Evolutionary conservation across 2,797 vertebrate genomes (phyloP).

Genomic region (Channallabes apus): DNA sequence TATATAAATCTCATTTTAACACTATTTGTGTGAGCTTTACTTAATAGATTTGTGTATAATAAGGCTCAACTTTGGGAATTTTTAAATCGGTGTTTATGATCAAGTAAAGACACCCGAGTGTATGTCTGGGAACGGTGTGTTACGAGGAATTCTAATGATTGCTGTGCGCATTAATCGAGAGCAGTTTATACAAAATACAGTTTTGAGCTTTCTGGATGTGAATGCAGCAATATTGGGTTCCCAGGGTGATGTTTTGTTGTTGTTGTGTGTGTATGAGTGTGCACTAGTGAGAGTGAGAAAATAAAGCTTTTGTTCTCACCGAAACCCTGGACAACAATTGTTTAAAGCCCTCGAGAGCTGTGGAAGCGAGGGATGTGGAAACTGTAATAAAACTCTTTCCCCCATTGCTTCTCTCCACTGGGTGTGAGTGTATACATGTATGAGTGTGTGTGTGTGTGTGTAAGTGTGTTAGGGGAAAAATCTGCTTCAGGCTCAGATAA

Average conservation of each 20-base stretch:
- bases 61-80: neutral
- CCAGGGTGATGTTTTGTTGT: constrained; percentile 32
- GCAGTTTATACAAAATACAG: neutral
- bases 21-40: neutral
- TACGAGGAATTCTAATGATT: neutral
- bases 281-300: neutral
- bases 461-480: constrained; percentile 39
- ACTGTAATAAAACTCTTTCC: constrained; percentile 52
- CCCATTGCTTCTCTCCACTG: constrained; percentile 22
- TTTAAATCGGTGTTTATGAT: constrained; percentile 1
- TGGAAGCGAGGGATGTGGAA: constrained; percentile 49
- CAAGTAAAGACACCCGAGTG: neutral
- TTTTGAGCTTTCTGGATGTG: constrained; percentile 8
- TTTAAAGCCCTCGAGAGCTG: constrained; percentile 22
- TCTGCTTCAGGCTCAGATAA: constrained; percentile 60
- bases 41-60: neutral
- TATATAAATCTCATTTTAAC: neutral
- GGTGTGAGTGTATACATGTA: constrained; percentile 33
- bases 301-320: constrained; percentile 5
- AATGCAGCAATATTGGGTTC: constrained; percentile 4
- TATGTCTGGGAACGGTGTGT: neutral
- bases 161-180: neutral
- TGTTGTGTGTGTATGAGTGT: neutral
- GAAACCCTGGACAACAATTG: constrained; percentile 32
- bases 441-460: constrained; percentile 32